Percentiles rank a stretch among this genome's conserved stretches.
These are phyloP conservation scores for Argentina silus DNA, from an alignment of 2,797 vertebrate genomes.

Conservation along the genomic window DNA sequence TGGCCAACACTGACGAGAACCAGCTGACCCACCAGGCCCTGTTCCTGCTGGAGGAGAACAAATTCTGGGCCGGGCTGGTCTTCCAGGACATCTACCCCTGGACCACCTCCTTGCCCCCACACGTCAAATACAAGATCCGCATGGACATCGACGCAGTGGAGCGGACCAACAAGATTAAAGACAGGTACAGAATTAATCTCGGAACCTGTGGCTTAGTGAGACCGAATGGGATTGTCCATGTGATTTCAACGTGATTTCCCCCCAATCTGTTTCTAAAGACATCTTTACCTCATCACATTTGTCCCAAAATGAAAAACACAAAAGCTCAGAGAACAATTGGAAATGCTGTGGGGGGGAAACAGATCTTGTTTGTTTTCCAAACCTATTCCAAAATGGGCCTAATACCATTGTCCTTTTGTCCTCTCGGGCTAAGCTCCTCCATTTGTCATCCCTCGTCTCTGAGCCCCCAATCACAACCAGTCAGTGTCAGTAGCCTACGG, in stretches of 20 bases:
- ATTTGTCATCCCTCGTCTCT: slow-evolving; percentile 44
- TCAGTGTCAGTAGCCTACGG: slow-evolving; percentile 37
- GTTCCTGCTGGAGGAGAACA: slow-evolving; percentile 83
- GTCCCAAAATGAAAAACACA: too few species aligned
- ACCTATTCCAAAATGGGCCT: slow-evolving; percentile 37
- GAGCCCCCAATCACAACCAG: slow-evolving; percentile 51
- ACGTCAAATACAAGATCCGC: slow-evolving; percentile 87
- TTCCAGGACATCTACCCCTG: slow-evolving; percentile 79
- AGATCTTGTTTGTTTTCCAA: slow-evolving; percentile 16
- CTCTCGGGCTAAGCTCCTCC: slow-evolving; percentile 17
- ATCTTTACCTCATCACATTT: too few species aligned
- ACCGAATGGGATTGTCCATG: too few species aligned
- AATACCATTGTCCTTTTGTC: slow-evolving; percentile 43
- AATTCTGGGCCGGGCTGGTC: slow-evolving; percentile 84
- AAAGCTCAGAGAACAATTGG: too few species aligned
- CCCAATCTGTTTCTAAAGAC: too few species aligned
- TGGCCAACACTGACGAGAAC: slow-evolving; percentile 84
- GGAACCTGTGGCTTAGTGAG: too few species aligned
- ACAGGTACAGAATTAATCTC: slow-evolving; percentile 72
- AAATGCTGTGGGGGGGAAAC: too few species aligned
- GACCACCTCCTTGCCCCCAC: slow-evolving; percentile 73
- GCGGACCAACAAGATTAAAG: slow-evolving; percentile 90
- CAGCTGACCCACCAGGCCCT: slow-evolving; percentile 81
- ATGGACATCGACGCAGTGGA: slow-evolving; percentile 90
- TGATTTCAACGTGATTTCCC: too few species aligned